phyloP scores from a whole-genome alignment of 2,113 vertebrate species.

The Sprattus sprattus region DNA sequence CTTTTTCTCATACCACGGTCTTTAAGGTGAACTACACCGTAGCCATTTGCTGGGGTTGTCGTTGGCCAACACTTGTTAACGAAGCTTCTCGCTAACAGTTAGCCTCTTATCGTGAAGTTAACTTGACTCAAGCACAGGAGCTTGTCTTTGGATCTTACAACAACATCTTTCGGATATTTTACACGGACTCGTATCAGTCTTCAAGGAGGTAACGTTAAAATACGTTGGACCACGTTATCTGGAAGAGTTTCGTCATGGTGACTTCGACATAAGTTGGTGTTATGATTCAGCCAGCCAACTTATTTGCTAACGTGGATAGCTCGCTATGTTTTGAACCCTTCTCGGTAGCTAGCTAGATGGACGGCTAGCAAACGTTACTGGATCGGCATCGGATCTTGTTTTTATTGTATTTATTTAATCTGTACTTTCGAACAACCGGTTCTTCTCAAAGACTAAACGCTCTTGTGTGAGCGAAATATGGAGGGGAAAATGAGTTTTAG shows the following conservation, averaged over 20 bases:
- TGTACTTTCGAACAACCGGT: not conserved
- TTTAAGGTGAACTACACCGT: not conserved
- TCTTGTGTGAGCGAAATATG: conserved; percentile 44
- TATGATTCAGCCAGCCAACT: not conserved
- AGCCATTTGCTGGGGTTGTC: not conserved
- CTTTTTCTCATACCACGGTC: not conserved
- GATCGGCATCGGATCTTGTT: not conserved
- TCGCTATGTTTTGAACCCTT: not conserved
- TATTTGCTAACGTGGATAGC: not conserved
- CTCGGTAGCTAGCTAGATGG: not conserved
- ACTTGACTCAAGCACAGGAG: not conserved
- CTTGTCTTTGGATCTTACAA: not conserved
- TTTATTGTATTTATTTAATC: not conserved
- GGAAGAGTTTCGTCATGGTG: not conserved
- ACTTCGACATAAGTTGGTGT: not conserved
- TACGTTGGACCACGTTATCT: not conserved
- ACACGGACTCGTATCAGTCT: not conserved
- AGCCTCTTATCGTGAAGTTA: not conserved
- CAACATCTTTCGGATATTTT: not conserved
- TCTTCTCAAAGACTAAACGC: not conserved
- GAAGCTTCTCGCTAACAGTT: not conserved
- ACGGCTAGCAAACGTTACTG: not conserved
- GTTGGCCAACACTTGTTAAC: not conserved
- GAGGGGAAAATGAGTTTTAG: conserved; percentile 65
- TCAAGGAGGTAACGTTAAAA: not conserved